phyloP scores from a whole-genome alignment of 2,888 invertebrate species.

The Ectropis crepuscularia region DNA sequence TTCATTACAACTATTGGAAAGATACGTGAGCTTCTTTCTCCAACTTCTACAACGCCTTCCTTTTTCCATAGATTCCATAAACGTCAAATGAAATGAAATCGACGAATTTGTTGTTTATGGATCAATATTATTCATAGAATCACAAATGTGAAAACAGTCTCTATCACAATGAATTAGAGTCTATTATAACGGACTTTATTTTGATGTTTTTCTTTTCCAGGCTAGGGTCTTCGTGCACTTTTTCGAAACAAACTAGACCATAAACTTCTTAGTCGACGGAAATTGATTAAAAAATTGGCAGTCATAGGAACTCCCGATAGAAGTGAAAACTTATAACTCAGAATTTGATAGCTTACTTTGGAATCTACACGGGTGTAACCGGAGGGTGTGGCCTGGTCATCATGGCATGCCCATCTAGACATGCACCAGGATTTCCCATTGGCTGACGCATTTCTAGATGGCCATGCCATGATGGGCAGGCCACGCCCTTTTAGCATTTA shows the following conservation, averaged over 20 bases:
- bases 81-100: conserved; percentile 66
- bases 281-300: not conserved
- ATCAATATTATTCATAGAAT: conserved; percentile 63
- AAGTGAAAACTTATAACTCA: too few species aligned
- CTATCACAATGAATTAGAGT: conserved; percentile 10
- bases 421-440: too few species aligned
- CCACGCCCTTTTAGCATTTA: too few species aligned
- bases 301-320: too few species aligned
- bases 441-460: too few species aligned
- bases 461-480: too few species aligned
- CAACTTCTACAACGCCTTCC: conserved; percentile 79
- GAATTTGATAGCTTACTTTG: too few species aligned
- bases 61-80: conserved; percentile 75
- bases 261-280: not conserved
- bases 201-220: conserved; percentile 14
- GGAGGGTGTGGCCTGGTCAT: too few species aligned
- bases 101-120: conserved; percentile 74
- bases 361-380: too few species aligned
- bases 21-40: conserved; percentile 73
- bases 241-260: not conserved
- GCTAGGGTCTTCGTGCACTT: conserved; percentile 26
- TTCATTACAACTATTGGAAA: conserved; percentile 67
- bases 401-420: too few species aligned
- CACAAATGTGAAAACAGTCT: conserved; percentile 25
- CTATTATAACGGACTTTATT: not conserved